phyloP scores from a whole-genome alignment of 2,888 invertebrate species.

The Sminthurides aquaticus region DNA sequence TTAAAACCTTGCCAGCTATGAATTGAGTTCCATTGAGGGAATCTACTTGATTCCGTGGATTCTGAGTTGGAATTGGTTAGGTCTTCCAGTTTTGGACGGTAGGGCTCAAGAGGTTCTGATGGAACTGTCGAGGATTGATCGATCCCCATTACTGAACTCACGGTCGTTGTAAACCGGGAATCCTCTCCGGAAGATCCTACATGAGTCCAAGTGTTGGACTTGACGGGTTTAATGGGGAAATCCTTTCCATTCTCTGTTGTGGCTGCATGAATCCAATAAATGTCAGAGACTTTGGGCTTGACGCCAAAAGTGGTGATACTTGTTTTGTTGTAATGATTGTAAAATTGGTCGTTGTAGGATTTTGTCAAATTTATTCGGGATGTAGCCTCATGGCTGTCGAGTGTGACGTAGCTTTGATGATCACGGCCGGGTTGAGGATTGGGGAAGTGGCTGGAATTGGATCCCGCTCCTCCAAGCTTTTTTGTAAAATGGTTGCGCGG shows the following conservation, averaged over 20 bases:
- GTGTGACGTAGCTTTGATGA: neutral
- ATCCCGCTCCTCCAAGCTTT: neutral
- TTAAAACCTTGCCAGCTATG: slow-evolving; percentile 25
- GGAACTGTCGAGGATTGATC: neutral
- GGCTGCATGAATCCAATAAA: slow-evolving; percentile 6
- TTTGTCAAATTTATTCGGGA: slow-evolving; percentile 25
- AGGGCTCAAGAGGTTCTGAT: neutral
- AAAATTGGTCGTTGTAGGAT: slow-evolving; percentile 28
- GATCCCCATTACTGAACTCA: too few relatives aligned
- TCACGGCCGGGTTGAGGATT: neutral
- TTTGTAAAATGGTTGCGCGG: slow-evolving; percentile 24
- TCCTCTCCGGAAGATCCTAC: neutral
- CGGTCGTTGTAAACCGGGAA: neutral
- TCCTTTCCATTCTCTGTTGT: neutral
- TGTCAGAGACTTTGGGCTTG: neutral
- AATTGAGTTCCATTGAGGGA: too few relatives aligned
- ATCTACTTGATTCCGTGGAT: neutral
- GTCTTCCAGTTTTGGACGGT: too few relatives aligned
- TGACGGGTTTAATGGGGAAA: neutral
- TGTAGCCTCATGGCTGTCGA: slow-evolving; percentile 29
- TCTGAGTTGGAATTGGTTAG: neutral
- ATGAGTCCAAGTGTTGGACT: neutral
- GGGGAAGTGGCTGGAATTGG: too few relatives aligned
- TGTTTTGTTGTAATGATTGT: slow-evolving; percentile 34
- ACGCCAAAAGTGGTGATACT: neutral